Evolutionary conservation across 2,888 invertebrate genomes (phyloP).

Genomic region (Eupithecia dodoneata): DNA sequence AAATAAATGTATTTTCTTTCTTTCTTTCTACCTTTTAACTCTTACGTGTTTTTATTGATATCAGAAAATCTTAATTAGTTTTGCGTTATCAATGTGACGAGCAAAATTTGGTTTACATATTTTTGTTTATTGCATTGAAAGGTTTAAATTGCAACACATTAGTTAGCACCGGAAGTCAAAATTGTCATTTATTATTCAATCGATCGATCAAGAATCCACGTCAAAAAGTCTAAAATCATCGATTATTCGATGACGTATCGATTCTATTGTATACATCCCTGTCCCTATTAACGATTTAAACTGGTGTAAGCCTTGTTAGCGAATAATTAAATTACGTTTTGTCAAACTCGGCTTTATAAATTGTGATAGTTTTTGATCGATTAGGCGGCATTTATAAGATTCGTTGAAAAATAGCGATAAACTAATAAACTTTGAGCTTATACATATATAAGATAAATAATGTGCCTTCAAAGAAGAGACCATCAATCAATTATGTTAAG

Average conservation of each 20-base stretch:
- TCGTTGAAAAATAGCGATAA: not conserved
- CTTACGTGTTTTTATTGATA: no score
- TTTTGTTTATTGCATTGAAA: not conserved
- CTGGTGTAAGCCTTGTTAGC: constrained; percentile 10
- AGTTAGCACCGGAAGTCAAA: not conserved
- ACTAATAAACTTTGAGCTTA: not conserved
- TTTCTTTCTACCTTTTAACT: no score
- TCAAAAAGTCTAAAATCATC: constrained; percentile 16
- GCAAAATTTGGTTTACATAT: not conserved
- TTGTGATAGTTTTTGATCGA: constrained; percentile 32
- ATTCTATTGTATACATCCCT: constrained; percentile 24
- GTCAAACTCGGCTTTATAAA: constrained; percentile 1
- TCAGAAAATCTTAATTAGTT: no score
- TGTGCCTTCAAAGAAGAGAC: no score
- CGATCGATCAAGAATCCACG: constrained; percentile 8
- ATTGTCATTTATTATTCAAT: not conserved
- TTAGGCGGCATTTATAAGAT: constrained; percentile 10
- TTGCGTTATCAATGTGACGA: not conserved
- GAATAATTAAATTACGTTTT: constrained; percentile 25
- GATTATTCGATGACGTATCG: constrained; percentile 38
- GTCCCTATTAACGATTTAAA: constrained; percentile 18
- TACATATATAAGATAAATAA: no score
- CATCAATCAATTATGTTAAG: no score
- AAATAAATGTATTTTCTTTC: no score
- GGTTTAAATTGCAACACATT: not conserved